Percentiles rank a stretch among this genome's conserved stretches.
Evolutionary conservation across 2,888 invertebrate genomes (phyloP).

Genomic region (Stomorhina lunata): DNA sequence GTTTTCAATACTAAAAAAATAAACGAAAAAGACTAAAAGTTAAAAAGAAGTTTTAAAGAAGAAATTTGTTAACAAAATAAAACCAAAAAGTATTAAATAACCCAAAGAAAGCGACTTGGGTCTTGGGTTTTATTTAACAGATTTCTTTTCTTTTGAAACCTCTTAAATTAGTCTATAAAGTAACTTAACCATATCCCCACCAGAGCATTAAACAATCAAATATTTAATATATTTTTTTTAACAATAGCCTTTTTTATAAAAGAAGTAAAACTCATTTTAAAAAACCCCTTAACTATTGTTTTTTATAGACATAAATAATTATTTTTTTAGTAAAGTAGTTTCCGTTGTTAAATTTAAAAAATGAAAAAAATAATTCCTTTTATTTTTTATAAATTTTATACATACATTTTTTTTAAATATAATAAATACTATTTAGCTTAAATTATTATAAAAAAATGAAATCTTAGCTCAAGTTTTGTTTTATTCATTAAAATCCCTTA

Average conservation of each 20-base stretch:
- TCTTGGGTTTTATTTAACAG: conserved; percentile 8
- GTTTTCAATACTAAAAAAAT: conserved; percentile 1
- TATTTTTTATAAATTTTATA: conserved; percentile 64
- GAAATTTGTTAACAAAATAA: neutral
- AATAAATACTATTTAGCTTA: conserved; percentile 65
- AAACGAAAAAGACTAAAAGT: conserved; percentile 25
- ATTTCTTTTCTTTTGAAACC: conserved; percentile 4
- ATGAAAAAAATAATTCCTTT: conserved; percentile 58
- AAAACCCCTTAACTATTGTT: conserved; percentile 58
- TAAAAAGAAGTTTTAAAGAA: neutral
- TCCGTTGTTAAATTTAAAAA: conserved; percentile 63
- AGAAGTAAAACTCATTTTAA: too few relatives aligned
- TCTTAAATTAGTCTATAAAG: conserved; percentile 37
- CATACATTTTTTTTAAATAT: conserved; percentile 60
- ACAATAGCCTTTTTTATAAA: conserved; percentile 75
- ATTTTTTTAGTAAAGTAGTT: conserved; percentile 66
- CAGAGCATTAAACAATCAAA: conserved; percentile 78
- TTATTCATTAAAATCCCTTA: conserved; percentile 38
- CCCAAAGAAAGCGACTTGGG: neutral
- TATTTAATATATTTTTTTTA: conserved; percentile 65
- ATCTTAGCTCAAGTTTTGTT: conserved; percentile 62
- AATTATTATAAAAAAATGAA: conserved; percentile 55
- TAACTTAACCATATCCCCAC: conserved; percentile 62
- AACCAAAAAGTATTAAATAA: conserved; percentile 30
- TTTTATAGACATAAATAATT: conserved; percentile 60